These are phyloP conservation scores for Macrochelys suwanniensis DNA, from an alignment of 2,797 vertebrate genomes.

Conservation along the genomic window DNA sequence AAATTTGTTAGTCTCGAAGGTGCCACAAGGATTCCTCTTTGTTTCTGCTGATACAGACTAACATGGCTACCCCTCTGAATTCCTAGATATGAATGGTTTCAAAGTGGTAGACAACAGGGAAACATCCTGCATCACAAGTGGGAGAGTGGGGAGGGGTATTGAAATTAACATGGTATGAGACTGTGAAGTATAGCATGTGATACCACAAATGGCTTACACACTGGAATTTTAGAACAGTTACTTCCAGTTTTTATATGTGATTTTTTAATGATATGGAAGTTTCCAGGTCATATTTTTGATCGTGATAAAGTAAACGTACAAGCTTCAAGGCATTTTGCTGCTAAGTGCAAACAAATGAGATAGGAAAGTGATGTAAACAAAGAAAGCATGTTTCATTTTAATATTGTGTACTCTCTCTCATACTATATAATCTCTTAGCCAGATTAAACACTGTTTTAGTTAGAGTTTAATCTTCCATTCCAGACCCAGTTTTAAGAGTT, in stretches of 20 bases:
- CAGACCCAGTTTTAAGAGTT: background rate
- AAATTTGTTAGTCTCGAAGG: too few relatives aligned
- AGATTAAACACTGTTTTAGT: too few relatives aligned
- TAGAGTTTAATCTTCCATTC: background rate
- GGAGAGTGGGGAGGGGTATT: background rate
- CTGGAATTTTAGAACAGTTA: background rate
- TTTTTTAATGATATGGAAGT: background rate
- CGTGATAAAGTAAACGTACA: background rate
- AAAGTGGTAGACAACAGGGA: background rate
- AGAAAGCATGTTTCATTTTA: background rate
- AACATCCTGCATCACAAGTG: background rate
- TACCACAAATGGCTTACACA: background rate
- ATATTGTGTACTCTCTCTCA: background rate
- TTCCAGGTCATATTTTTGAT: background rate
- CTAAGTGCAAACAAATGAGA: background rate
- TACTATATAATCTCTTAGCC: background rate
- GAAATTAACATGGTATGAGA: background rate
- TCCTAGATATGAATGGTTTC: background rate
- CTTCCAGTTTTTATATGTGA: background rate
- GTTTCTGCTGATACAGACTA: too few relatives aligned
- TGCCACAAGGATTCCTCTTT: too few relatives aligned
- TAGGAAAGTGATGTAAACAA: background rate
- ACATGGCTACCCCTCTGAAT: background rate
- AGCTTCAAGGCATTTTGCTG: background rate
- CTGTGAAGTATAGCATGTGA: background rate